Conservation (phyloP, 2,888 invertebrate species). For the Mactromeris polynyma region DNA sequence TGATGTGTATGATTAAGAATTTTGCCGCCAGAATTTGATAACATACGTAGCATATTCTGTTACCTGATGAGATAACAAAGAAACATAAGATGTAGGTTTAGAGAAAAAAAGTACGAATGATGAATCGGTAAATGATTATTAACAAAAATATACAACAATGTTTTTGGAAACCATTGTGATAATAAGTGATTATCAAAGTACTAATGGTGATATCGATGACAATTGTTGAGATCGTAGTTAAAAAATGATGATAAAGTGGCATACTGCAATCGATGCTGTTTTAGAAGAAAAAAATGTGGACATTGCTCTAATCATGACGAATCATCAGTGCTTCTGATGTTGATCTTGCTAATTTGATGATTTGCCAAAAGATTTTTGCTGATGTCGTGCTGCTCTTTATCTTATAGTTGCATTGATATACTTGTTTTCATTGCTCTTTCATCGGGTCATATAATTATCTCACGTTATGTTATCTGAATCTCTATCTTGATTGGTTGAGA, state of each 20-base stretch:
- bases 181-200: not conserved
- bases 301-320: no score
- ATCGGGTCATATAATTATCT: not conserved
- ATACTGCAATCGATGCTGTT: not conserved
- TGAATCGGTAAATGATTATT: not conserved
- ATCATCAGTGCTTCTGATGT: not conserved
- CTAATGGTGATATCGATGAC: not conserved
- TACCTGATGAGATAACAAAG: not conserved
- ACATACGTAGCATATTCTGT: not conserved
- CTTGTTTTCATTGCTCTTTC: not conserved
- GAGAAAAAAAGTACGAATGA: not conserved
- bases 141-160: not conserved
- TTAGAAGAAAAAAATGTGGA: not conserved
- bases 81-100: not conserved
- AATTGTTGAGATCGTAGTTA: not conserved
- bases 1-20: constrained; percentile 3
- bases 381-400: not conserved
- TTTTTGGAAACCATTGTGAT: not conserved
- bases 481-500: not conserved
- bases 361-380: not conserved
- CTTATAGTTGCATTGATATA: not conserved
- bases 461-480: not conserved
- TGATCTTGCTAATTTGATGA: not conserved
- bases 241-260: not conserved
- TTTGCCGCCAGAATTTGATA: constrained; percentile 7